Evolutionary conservation across 2,888 invertebrate species (phyloP), one percentile per base, ranked within the genome.

Genomic region (Drosophila phalerata): DNA sequence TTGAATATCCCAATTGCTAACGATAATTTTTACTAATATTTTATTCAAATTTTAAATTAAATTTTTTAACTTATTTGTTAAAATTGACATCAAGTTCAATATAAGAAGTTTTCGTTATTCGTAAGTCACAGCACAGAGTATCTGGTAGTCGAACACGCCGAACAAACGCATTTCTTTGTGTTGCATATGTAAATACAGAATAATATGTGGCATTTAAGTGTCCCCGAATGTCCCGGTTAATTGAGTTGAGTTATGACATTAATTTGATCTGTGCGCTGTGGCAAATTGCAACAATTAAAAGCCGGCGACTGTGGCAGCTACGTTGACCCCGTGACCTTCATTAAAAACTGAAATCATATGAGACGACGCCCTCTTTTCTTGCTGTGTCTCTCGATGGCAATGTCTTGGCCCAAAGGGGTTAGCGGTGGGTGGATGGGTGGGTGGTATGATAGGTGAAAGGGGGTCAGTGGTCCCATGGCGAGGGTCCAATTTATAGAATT

Each of bases 211-310:
- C 32, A 32, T 43, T 43, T 57, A 13, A 32, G 43, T 51, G 42
- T 45, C 43, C 51, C 47, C 51, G 38, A 62, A 30, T 69, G 85
- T 56, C 25, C 43, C 62, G 74, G 68, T 72, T 88, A 86, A 86
- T 86, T 88, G 77, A 86, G 87, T 88, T 88, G 75, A 86, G 85
- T 86, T 85, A 86, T 79, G 79, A 47, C 79, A 88, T 87, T 85
- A 85, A 85, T 88, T 81, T 85, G 79, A 85, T 85, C 81, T 74
- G 70, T 47, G 51, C 55, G 52, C 65, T 73, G 60, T 52, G 72
- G 83, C 70, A 85, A 88, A 85, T 77, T 85, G 73, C 73, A 70
- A 70, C 81, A 88, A 85, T 85, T 85, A 88, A 85, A 75, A 69
- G 64, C 37, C 45, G 73, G 60, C 55, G 75, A 67, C 62, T 70